phyloP scores from a whole-genome alignment of 2,113 vertebrate genomes.

The Tachysurus vachellii region DNA sequence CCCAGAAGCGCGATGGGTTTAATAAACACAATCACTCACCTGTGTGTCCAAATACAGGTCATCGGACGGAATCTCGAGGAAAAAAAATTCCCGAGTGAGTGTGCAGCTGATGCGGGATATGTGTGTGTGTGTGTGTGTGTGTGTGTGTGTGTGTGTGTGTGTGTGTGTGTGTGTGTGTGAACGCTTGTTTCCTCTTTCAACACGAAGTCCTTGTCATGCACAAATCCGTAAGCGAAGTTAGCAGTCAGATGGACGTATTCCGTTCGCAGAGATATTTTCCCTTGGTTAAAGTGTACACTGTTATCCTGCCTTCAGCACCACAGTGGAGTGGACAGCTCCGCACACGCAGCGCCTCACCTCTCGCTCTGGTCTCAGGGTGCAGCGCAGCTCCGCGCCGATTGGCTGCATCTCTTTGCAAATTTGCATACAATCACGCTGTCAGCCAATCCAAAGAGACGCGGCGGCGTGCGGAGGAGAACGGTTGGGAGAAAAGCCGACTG shows the following conservation, averaged over 20 bases:
- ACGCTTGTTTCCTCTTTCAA: constrained; percentile 56
- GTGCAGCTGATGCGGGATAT: constrained; percentile 50
- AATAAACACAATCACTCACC: constrained; percentile 58
- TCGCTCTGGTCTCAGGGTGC: constrained; percentile 60
- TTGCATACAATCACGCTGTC: constrained; percentile 68
- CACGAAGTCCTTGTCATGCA: constrained; percentile 50
- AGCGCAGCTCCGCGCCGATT: constrained; percentile 68
- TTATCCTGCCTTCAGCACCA: constrained; percentile 71
- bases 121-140: not conserved
- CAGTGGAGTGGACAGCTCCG: constrained; percentile 71
- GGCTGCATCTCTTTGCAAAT: constrained; percentile 63
- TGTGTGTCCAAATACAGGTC: constrained; percentile 63
- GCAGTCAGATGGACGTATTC: constrained; percentile 58
- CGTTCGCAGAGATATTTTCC: constrained; percentile 40
- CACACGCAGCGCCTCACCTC: constrained; percentile 63
- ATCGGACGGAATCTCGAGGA: constrained; percentile 59
- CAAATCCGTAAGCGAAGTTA: constrained; percentile 63
- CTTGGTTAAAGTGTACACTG: not conserved
- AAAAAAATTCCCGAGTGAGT: constrained; percentile 29
- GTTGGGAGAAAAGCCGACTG: not conserved
- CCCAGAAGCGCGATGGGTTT: not conserved
- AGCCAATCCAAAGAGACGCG: constrained; percentile 65
- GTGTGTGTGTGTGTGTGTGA: constrained; percentile 9
- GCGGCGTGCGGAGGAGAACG: constrained; percentile 32
- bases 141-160: constrained; percentile 4